Base-by-base conservation (phyloP, 2,797 vertebrate species). In the Cirrhinus molitorella region DNA sequence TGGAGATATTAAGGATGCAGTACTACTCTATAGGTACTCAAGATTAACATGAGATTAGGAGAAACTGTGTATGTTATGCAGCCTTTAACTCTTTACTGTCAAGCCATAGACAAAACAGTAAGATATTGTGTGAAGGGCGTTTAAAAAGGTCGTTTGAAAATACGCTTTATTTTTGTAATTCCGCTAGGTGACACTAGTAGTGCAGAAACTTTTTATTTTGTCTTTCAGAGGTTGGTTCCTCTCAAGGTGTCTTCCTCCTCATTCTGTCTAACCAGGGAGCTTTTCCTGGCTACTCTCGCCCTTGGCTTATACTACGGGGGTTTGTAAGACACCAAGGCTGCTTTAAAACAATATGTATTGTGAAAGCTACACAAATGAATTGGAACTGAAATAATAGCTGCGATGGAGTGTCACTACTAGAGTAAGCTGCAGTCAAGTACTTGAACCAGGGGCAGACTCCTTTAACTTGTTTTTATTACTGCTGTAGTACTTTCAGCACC, bases 211-310 rank as follows among this genome's bases (percentile, higher is more conserved):
- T 63, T 63, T 63, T 31, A 65, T 31, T 65, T 34, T 19, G 61
- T 28, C 63, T 66, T 66, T 66, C 63, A 19, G 34, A 37, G 63
- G 17, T 66, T 66, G 63, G 63, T 70, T 70, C 7, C 49, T n/a
- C 37, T 14, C 37, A 45, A 37, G 19, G 71, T 73, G 28, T 74
- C 49, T 37, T 37, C 19, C 19, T 73, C 8, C 9, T 72, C 45
- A 49, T 49, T 71, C 45, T 1, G 23, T 55, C 71, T 37, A 74
- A 74, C 49, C 51, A 55, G 19, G 3, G 49, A 55, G 6, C 13
- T 74, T 55, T 74, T 37, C 28, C 19, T 55, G 12, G 28, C 71
- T 53, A 23, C 51, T 74, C 21, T 55, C 7, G 31, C 49, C 49
- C 49, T 37, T 74, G 72, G 51, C 72, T 55, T 74, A 21, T 3